These are phyloP conservation scores for Ursus arctos DNA, from an alignment of 2,113 vertebrate species.

Conservation along the genomic window DNA sequence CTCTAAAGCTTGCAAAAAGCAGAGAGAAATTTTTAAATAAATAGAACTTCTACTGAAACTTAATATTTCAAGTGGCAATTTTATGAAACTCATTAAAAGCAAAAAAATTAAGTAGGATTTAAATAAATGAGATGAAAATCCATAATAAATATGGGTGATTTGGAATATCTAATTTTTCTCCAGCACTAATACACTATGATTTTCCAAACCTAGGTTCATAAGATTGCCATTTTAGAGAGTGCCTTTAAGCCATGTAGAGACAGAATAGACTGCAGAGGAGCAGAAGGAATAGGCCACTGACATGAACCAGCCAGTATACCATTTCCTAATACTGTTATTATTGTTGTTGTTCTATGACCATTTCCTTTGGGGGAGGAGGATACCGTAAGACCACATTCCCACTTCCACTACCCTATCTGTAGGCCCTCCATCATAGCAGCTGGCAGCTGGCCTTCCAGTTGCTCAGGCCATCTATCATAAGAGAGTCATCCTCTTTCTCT, in stretches of 20 bases:
- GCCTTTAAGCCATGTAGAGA: neutral
- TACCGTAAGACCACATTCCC: neutral
- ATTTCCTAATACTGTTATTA: neutral
- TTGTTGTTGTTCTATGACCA: neutral
- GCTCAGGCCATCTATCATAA: neutral
- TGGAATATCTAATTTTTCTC: neutral
- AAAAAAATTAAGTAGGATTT: neutral
- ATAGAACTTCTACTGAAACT: neutral
- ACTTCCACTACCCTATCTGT: neutral
- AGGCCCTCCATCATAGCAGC: neutral
- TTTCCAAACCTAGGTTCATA: neutral
- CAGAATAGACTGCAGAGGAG: neutral
- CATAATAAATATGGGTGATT: neutral
- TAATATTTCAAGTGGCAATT: neutral
- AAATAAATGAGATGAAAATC: neutral
- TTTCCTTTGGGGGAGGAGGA: neutral
- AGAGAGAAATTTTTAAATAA: neutral
- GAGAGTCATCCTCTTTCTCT: neutral
- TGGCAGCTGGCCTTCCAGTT: neutral
- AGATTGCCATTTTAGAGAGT: neutral
- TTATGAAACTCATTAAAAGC: neutral
- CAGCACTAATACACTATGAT: neutral
- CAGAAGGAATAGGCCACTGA: neutral
- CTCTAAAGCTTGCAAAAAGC: neutral
- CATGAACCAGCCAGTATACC: neutral